phyloP scores from a whole-genome alignment of 2,113 vertebrate genomes.

The Mormyrus iriodes region DNA sequence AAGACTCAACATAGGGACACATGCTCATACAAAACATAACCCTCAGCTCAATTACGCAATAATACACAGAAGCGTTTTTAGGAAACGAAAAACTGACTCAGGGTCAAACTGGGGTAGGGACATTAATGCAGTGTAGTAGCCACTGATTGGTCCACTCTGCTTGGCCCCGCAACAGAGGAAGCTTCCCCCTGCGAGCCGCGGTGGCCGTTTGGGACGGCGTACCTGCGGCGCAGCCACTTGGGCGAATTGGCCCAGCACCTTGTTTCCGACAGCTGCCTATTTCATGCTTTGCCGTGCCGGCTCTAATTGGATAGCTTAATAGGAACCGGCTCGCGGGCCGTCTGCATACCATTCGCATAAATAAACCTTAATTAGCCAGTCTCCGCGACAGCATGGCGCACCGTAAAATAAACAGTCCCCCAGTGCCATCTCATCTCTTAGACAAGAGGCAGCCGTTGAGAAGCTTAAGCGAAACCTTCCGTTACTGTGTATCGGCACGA shows the following conservation, averaged over 20 bases:
- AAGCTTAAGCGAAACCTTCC: not conserved
- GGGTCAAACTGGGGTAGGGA: not conserved
- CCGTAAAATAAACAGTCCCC: not conserved
- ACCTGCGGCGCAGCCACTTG: not conserved
- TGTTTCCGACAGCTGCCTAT: constrained; percentile 28
- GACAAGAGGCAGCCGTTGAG: not conserved
- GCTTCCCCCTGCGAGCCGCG: constrained; percentile 19
- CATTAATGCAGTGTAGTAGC: not conserved
- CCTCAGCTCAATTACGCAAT: not conserved
- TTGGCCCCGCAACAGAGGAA: not conserved
- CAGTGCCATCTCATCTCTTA: not conserved
- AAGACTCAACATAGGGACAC: not conserved
- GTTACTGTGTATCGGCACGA: not conserved
- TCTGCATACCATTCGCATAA: not conserved
- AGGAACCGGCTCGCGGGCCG: not conserved
- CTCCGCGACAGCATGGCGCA: not conserved
- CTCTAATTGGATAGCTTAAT: constrained; percentile 24
- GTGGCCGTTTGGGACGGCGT: not conserved
- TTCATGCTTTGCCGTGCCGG: constrained; percentile 26
- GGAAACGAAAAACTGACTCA: not conserved
- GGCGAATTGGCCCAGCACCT: not conserved
- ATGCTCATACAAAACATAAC: not conserved
- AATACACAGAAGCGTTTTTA: not conserved
- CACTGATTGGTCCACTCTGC: not conserved
- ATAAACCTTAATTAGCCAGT: constrained; percentile 18